These are phyloP conservation scores for Ophioninae sp. DNA, from an alignment of 2,888 invertebrate species.

Conservation along the genomic window DNA sequence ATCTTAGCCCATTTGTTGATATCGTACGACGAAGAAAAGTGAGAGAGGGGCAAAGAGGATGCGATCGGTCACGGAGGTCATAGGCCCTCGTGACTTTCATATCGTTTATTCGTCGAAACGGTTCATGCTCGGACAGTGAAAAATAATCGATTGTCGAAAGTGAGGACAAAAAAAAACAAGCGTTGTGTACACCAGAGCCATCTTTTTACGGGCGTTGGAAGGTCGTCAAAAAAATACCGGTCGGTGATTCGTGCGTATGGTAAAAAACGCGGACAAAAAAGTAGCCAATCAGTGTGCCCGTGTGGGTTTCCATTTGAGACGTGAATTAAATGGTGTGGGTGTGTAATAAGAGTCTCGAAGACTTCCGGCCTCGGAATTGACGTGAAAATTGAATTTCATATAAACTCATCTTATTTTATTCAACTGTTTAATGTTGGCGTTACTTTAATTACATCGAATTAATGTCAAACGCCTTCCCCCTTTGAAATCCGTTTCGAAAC, in stretches of 20 bases:
- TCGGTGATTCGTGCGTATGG: not conserved
- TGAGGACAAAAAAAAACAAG: not conserved
- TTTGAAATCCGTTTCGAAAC: not conserved
- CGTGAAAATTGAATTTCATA: not conserved
- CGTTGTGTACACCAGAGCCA: not conserved
- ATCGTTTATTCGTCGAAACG: slow-evolving; percentile 30
- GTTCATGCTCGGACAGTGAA: not conserved
- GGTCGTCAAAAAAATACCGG: not conserved
- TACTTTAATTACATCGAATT: not conserved
- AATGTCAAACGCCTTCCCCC: not conserved
- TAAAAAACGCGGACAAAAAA: not conserved
- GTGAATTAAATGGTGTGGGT: slow-evolving; percentile 25
- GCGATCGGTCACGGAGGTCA: slow-evolving; percentile 43
- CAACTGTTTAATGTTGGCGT: not conserved
- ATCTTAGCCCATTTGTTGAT: slow-evolving; percentile 5
- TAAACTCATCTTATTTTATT: not conserved
- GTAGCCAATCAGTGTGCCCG: slow-evolving; percentile 24
- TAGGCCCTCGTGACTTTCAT: slow-evolving; percentile 26
- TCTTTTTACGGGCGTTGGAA: not conserved
- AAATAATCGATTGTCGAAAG: not conserved
- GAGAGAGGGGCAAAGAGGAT: slow-evolving; percentile 14
- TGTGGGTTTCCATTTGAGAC: not conserved
- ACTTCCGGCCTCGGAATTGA: slow-evolving; percentile 20
- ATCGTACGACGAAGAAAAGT: slow-evolving; percentile 3
- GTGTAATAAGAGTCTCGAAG: slow-evolving; percentile 24